A percentile compares a stretch with the other conserved stretches of the same genome.
Conservation (phyloP, 2,888 invertebrate species). For the Cremastobaeus sp. region DNA sequence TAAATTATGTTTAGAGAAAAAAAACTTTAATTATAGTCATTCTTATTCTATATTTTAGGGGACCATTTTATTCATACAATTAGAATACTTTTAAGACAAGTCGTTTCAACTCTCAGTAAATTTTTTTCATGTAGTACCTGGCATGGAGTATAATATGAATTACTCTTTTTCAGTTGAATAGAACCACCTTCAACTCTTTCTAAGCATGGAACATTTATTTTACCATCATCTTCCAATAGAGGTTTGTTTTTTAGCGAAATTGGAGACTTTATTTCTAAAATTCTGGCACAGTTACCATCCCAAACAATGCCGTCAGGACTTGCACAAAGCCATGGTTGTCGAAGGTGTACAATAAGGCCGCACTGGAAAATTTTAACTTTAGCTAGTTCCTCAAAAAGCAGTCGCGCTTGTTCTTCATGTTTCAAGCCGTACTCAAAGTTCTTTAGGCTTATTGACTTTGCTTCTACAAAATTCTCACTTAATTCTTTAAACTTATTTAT, state of each 20-base stretch:
- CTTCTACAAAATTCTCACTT: not conserved
- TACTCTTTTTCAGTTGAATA: slow-evolving; percentile 6
- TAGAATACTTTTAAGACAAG: too few species aligned
- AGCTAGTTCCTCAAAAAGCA: slow-evolving; percentile 7
- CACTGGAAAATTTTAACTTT: slow-evolving; percentile 5
- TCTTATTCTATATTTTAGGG: too few species aligned
- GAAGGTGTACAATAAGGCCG: too few species aligned
- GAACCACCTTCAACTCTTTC: not conserved
- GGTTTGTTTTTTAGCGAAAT: slow-evolving; percentile 13
- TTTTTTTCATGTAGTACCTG: too few species aligned
- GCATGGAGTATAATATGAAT: slow-evolving; percentile 16
- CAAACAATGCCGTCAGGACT: slow-evolving; percentile 28
- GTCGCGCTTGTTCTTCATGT: slow-evolving; percentile 20
- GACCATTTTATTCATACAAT: too few species aligned
- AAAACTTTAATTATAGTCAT: too few species aligned
- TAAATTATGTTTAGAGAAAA: too few species aligned
- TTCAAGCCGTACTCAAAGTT: slow-evolving; percentile 12
- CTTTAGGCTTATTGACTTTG: slow-evolving; percentile 17
- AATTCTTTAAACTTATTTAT: slow-evolving; percentile 18
- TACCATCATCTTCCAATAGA: slow-evolving; percentile 11
- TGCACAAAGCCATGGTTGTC: too few species aligned
- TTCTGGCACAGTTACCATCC: slow-evolving; percentile 15
- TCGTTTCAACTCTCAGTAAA: too few species aligned
- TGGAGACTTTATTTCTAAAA: slow-evolving; percentile 27
- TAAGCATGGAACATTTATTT: slow-evolving; percentile 15